phyloP scores from a whole-genome alignment of 53 echinoderm and acorn worm genomes.

The Hippasteria phrygiana region DNA sequence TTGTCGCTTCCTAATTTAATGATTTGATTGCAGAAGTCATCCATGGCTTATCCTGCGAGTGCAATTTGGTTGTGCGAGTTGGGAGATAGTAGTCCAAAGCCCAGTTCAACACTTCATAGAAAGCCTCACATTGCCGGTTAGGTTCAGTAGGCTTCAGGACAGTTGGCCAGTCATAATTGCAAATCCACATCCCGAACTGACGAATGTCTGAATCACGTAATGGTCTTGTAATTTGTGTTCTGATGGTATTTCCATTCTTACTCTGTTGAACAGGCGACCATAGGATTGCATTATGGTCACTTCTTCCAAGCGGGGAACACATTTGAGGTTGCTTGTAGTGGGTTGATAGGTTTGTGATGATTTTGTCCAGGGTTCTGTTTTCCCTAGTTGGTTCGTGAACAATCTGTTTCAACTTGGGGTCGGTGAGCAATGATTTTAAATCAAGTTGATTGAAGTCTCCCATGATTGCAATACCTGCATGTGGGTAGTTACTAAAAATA shows the following conservation, averaged over 20 bases:
- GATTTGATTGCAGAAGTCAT: constrained; percentile 31
- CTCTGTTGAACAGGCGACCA: neutral
- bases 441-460: neutral
- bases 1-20: neutral
- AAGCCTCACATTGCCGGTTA: constrained; percentile 16
- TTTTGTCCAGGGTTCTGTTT: neutral
- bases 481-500: neutral
- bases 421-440: neutral
- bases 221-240: constrained; percentile 23
- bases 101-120: constrained; percentile 22
- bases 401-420: neutral
- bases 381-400: neutral
- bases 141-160: neutral
- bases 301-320: constrained; percentile 3
- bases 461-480: neutral
- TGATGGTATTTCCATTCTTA: neutral
- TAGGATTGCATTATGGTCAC: constrained; percentile 8
- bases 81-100: constrained; percentile 41
- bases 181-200: constrained; percentile 18
- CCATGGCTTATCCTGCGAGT: constrained; percentile 36
- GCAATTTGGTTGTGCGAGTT: constrained; percentile 23
- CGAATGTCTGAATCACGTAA: neutral
- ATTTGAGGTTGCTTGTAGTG: neutral
- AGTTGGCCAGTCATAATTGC: constrained; percentile 9
- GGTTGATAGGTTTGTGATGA: neutral